These are phyloP conservation scores for Euschistus heros DNA, from an alignment of 1,140 invertebrate genomes.

Conservation along the genomic window DNA sequence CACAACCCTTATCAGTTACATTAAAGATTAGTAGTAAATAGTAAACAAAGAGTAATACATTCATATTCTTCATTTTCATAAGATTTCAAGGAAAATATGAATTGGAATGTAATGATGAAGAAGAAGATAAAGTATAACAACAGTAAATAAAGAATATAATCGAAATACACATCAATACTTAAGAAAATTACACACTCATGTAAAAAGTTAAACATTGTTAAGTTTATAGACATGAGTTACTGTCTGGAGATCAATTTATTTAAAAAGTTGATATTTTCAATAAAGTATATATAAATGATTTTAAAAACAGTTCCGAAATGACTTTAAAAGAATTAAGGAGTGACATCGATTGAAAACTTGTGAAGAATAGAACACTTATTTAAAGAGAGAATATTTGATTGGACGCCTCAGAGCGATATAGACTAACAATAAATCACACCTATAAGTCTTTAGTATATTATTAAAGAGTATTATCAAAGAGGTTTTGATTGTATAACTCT, in stretches of 20 bases:
- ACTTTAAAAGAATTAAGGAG: constrained; percentile 1
- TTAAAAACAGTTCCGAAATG: too few relatives aligned
- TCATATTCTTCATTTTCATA: not conserved
- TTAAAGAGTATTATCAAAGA: constrained; percentile 9
- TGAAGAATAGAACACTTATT: constrained; percentile 7
- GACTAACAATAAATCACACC: constrained; percentile 15
- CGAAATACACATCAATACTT: not conserved
- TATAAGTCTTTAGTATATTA: constrained; percentile 12
- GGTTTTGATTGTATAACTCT: constrained; percentile 12
- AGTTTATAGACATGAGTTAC: too few relatives aligned
- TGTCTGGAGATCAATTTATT: too few relatives aligned
- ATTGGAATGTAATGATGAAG: constrained; percentile 10
- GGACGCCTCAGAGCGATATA: constrained; percentile 7
- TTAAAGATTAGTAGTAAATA: not conserved
- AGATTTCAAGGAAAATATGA: not conserved
- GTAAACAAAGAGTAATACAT: not conserved
- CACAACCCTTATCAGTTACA: constrained; percentile 16
- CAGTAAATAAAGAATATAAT: not conserved
- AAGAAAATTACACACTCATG: too few relatives aligned
- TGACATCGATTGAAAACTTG: constrained; percentile 5
- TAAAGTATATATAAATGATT: too few relatives aligned
- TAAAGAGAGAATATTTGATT: constrained; percentile 14
- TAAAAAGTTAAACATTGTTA: too few relatives aligned
- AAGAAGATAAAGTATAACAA: not conserved
- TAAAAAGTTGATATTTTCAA: too few relatives aligned